Evolutionary conservation across 2,888 invertebrate genomes (phyloP).

Genomic region (Tetropium fuscum): DNA sequence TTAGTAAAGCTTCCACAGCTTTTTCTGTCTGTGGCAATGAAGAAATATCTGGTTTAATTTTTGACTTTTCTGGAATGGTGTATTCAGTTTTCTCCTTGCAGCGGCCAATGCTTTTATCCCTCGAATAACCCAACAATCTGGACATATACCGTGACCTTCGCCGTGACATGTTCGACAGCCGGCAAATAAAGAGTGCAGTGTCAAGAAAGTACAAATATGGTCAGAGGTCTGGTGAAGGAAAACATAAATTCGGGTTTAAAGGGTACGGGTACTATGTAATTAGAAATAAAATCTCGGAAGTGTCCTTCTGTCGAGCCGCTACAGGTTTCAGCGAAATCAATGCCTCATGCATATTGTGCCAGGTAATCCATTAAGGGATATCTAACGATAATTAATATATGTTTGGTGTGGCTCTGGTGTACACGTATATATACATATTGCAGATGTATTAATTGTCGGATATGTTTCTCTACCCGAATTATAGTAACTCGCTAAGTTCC

Average conservation of each 20-base stretch:
- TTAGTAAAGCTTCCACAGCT: too few relatives aligned
- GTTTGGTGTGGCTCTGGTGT: neutral
- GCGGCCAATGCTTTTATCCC: too few relatives aligned
- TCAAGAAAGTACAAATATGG: slow-evolving; percentile 19
- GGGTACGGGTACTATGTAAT: neutral
- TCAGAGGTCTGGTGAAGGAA: slow-evolving; percentile 4
- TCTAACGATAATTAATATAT: slow-evolving; percentile 28
- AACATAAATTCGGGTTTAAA: neutral
- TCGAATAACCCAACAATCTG: too few relatives aligned
- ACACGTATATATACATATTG: too few relatives aligned
- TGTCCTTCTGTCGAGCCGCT: slow-evolving; percentile 20
- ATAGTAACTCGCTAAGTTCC: too few relatives aligned
- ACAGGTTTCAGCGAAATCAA: slow-evolving; percentile 19
- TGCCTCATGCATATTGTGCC: slow-evolving; percentile 35
- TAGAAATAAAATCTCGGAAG: slow-evolving; percentile 19
- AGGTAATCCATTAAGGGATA: slow-evolving; percentile 28
- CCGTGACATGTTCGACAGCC: slow-evolving; percentile 18
- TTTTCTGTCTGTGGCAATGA: too few relatives aligned
- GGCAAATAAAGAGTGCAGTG: slow-evolving; percentile 25
- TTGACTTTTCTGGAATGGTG: too few relatives aligned
- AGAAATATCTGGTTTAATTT: too few relatives aligned
- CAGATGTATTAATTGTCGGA: too few relatives aligned
- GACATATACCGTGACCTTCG: slow-evolving; percentile 4
- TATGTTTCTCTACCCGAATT: too few relatives aligned
- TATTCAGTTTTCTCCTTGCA: too few relatives aligned